Evolutionary conservation across 2,888 invertebrate genomes (phyloP), one percentile per base, ranked within the genome.

Genomic region (Caenorhabditis auriculariae): DNA sequence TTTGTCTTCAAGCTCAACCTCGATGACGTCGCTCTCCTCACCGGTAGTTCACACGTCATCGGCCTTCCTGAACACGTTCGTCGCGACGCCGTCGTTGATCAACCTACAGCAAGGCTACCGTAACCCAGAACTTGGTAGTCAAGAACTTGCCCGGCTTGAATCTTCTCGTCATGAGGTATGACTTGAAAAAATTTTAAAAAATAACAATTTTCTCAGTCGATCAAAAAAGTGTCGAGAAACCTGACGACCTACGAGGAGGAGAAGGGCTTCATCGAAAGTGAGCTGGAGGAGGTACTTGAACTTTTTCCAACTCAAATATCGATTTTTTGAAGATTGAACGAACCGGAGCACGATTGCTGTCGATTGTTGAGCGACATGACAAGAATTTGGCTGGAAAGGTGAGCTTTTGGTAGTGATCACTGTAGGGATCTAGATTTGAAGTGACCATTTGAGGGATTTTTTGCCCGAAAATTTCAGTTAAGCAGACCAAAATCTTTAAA

Each of bases 11-110:
- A 69, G 69, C n/a, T 70, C 69, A 12, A 66, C 66, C 9, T 62
- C 62, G 28, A 57, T 70, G 53, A 56, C 58, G 15, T 65, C 64
- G 1, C 58, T 70, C 6, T 49, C 62, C n/a, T 69, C 72, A 2
- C 64, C 66, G 37, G 52, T 69, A 15, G 57, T 59, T 27, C 54
- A 60, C 32, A 69, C 69, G 17, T 68, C 72, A 4, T 61, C 66
- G 2, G 53, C 66, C 15, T 70, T 72, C 49, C 47, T 72, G 23
- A 65, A 57, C 44, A 68, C 66, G 46, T 60, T 72, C 39, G 60
- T 72, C 65, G 61, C 64, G 19, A 68, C 72, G 9, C 69, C 72
- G 23, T 70, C 69, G 3, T 65, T 72, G 6, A 61, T 68, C 27
- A 68, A 68, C 42, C 63, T 72, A 7, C 69, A 69, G 28, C 56